Base-by-base conservation (phyloP, 2,797 vertebrate genomes). In the Helostoma temminkii region DNA sequence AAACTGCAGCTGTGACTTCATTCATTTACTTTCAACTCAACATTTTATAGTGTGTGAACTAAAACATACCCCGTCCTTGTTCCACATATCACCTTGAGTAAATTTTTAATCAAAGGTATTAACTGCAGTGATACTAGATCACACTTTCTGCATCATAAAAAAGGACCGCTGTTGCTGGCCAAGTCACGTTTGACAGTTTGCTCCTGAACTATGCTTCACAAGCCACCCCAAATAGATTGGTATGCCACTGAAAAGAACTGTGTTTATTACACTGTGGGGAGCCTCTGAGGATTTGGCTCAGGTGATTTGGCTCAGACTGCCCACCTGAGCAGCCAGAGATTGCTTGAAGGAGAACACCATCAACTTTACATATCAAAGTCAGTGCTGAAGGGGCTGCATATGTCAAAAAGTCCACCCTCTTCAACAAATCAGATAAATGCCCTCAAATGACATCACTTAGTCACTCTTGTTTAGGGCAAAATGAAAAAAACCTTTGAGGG, bases 201-300 rank as follows among this genome's bases (percentile, higher is more conserved):
- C 54, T 57, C 63, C 53, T 46, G 66, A 75, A 79, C 72, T 65
- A 70, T 41, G 76, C 78, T 61, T 65, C 58, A 76, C 47, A 50
- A 14, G 8, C 37, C 50, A n/a, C n/a, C 34, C 41, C 46, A 14
- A 62, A 36, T 41, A 52, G 16, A 43, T n/a, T 52, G 56, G 32
- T 66, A 72, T 74, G 76, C 49, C 19, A 37, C 62, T 6, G 42
- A 72, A 66, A 42, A 37, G 32, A 43, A 36, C n/a, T 8, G 36
- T 18, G n/a, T 66, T 83, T 43, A 79, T 71, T 64, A 52, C 5
- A 28, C 46, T 1, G 34, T 6, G 55, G 18, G 45, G 26, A 30
- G 45, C 9, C 56, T 71, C 46, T 8, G 10, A 48, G 45, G 58
- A 65, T 47, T 53, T 41, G 34, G 48, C 4, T 42, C 62, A 61